Conservation (phyloP, 2,113 vertebrate genomes). For the Malurus alboscapulatus region DNA sequence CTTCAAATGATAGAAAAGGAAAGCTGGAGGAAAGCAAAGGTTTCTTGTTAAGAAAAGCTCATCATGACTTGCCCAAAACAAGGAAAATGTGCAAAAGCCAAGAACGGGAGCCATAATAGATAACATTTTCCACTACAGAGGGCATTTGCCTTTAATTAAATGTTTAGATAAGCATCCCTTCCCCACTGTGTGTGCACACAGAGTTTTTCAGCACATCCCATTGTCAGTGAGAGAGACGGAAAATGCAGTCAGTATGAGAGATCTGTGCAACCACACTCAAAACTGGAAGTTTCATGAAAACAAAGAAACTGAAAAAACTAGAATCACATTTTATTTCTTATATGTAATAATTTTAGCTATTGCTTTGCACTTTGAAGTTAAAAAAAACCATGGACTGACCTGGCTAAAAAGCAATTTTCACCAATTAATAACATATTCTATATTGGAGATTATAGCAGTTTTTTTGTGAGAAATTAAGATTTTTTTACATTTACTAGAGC, state of each 20-base stretch:
- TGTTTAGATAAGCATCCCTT: neutral
- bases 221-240: neutral
- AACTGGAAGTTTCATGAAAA: neutral
- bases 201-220: neutral
- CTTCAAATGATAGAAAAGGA: conserved; percentile 82
- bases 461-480: neutral
- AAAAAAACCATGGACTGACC: neutral
- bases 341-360: neutral
- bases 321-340: neutral
- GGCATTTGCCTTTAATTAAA: neutral
- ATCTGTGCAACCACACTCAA: neutral
- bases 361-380: neutral
- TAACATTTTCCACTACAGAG: neutral
- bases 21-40: conserved; percentile 74
- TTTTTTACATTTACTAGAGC: neutral
- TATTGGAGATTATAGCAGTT: neutral
- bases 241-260: neutral
- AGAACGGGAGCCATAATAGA: neutral
- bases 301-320: neutral
- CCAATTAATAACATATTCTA: neutral
- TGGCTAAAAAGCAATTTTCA: neutral
- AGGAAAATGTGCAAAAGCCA: neutral
- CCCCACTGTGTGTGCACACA: neutral
- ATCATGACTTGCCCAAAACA: neutral
- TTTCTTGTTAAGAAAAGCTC: neutral